A percentile compares a stretch with the other conserved stretches of the same genome.
phyloP scores from a whole-genome alignment of 2,113 vertebrate genomes.

The Motacilla alba region DNA sequence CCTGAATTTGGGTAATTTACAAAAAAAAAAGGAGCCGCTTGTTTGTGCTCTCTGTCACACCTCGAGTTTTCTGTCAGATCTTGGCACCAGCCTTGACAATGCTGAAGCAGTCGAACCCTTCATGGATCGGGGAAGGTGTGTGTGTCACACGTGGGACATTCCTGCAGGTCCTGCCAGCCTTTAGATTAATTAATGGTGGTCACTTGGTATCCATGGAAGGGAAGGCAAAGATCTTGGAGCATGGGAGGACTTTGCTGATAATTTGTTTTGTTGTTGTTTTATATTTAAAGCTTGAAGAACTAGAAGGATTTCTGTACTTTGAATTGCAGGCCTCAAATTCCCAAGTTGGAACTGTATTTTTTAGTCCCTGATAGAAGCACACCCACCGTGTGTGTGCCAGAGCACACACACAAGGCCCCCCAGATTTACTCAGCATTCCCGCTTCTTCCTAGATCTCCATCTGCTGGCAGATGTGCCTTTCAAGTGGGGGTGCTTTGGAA shows the following conservation, averaged over 20 bases:
- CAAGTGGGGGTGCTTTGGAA: slow-evolving; percentile 59
- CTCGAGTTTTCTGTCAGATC: rapidly evolving
- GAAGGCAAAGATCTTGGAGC: neutral
- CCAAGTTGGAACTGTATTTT: neutral
- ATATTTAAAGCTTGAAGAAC: neutral
- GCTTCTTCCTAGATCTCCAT: slow-evolving; percentile 71
- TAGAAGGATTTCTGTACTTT: neutral
- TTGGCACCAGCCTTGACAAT: neutral
- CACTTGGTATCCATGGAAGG: neutral
- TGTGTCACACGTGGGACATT: neutral
- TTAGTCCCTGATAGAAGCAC: neutral
- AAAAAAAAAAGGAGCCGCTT: neutral
- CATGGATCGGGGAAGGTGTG: neutral
- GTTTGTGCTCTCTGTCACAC: neutral
- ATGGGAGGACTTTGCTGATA: neutral
- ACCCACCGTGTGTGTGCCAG: neutral
- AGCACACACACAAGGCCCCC: neutral
- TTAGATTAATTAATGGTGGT: rapidly evolving
- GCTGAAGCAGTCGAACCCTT: neutral
- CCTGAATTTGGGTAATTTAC: neutral
- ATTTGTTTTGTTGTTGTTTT: neutral
- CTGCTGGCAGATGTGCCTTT: slow-evolving; percentile 72
- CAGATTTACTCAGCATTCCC: neutral
- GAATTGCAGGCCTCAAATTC: neutral
- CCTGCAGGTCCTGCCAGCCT: neutral